Conservation (phyloP, 2,113 vertebrate species). For the Chrysochloris asiatica region DNA sequence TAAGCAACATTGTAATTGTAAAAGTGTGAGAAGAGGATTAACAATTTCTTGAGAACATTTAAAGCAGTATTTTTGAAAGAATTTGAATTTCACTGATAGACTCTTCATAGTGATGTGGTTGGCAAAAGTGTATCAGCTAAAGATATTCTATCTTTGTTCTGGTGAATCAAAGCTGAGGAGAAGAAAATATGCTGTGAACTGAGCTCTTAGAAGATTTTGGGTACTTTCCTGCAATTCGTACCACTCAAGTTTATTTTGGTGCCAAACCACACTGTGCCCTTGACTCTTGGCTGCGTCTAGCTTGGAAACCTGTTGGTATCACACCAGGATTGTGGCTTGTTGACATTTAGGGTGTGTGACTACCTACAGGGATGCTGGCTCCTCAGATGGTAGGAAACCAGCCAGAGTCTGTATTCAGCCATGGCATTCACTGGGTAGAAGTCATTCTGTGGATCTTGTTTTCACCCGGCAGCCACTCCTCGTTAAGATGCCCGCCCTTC, state of each 20-base stretch:
- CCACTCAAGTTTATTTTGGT: too few species aligned
- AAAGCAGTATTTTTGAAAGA: conserved; percentile 23
- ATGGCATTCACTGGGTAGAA: background rate
- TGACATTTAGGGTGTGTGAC: accelerated
- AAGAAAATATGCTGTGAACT: background rate
- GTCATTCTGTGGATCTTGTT: conserved; percentile 44
- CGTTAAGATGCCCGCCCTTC: conserved; percentile 36
- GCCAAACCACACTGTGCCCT: background rate
- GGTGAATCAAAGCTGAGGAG: background rate
- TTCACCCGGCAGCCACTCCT: conserved; percentile 30
- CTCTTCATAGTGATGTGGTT: background rate
- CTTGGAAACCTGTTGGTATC: background rate
- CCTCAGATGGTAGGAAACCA: background rate
- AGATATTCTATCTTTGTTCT: background rate
- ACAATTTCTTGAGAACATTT: background rate
- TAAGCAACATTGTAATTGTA: background rate
- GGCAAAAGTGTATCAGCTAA: background rate
- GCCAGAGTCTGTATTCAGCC: background rate
- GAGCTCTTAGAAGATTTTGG: background rate
- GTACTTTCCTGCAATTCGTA: background rate
- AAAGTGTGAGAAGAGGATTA: background rate
- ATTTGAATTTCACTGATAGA: background rate
- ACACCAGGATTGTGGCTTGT: accelerated
- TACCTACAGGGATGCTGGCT: background rate
- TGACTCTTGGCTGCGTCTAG: accelerated